Evolutionary conservation across 1,140 invertebrate genomes (phyloP).

Genomic region (Musca vetustissima): DNA sequence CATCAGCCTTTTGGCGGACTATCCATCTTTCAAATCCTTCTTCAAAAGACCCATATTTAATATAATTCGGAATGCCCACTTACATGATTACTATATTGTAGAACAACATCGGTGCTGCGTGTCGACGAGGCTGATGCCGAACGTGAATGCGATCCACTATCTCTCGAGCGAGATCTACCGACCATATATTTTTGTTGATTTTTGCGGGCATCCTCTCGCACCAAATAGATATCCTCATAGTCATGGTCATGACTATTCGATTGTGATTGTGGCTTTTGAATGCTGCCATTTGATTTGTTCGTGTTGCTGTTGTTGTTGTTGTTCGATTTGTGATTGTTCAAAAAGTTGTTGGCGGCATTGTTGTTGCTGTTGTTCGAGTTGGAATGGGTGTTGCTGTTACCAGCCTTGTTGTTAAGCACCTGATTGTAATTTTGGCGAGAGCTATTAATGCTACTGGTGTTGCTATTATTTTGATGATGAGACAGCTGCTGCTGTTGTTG

Average conservation of each 20-base stretch:
- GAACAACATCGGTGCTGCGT: slow-evolving; percentile 53
- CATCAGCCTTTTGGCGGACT: no score
- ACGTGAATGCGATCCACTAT: slow-evolving; percentile 70
- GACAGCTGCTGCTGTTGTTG: neutral
- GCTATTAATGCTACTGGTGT: neutral
- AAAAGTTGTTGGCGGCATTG: slow-evolving; percentile 14
- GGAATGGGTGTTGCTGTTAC: slow-evolving; percentile 21
- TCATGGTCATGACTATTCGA: slow-evolving; percentile 61
- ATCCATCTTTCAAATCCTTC: no score
- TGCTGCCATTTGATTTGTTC: slow-evolving; percentile 22
- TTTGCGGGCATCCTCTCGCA: slow-evolving; percentile 62
- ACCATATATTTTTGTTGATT: slow-evolving; percentile 45
- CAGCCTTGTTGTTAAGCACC: slow-evolving; percentile 6
- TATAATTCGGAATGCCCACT: slow-evolving; percentile 31
- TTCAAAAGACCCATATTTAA: no score
- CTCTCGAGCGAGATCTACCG: slow-evolving; percentile 59
- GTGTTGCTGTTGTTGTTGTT: slow-evolving; percentile 25
- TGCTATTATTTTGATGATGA: slow-evolving; percentile 23
- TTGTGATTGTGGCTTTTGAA: neutral
- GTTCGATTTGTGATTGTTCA: slow-evolving; percentile 14
- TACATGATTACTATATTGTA: slow-evolving; percentile 53
- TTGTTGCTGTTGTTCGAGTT: neutral
- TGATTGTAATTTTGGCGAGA: neutral
- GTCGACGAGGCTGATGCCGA: slow-evolving; percentile 63
- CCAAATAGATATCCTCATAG: slow-evolving; percentile 74